These are phyloP conservation scores for Thunnus albacares DNA, from an alignment of 2,797 vertebrate genomes.

Conservation along the genomic window DNA sequence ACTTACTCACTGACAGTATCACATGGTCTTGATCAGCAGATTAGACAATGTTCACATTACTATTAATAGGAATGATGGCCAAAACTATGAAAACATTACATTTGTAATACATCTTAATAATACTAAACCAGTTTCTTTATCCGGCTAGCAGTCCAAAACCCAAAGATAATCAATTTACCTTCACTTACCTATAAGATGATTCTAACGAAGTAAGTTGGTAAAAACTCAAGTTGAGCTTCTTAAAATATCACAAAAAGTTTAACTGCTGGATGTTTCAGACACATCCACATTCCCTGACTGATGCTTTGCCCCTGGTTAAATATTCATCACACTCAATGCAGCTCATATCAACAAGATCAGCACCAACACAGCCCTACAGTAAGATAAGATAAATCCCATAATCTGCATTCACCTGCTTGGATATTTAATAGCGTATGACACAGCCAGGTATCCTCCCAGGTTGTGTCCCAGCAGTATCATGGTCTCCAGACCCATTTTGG, in stretches of 20 bases:
- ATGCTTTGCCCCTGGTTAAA: neutral
- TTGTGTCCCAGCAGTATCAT: slow-evolving; percentile 97
- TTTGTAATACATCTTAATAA: no score
- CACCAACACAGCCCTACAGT: neutral
- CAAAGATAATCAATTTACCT: neutral
- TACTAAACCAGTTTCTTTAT: no score
- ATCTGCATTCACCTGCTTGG: slow-evolving; percentile 89
- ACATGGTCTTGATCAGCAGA: no score
- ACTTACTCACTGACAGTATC: no score
- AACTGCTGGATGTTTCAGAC: neutral
- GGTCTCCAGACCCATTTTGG: slow-evolving; percentile 88
- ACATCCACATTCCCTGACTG: neutral
- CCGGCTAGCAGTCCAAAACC: neutral
- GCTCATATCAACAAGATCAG: slow-evolving; percentile 18
- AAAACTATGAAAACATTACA: no score
- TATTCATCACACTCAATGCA: neutral
- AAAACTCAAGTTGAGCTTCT: neutral
- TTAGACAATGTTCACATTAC: no score
- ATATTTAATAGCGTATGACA: slow-evolving; percentile 92
- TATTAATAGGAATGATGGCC: no score
- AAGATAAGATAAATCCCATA: slow-evolving; percentile 11
- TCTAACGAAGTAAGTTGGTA: neutral
- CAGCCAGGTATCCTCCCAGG: slow-evolving; percentile 93
- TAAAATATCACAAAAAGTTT: neutral
- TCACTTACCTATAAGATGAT: neutral